phyloP scores from a whole-genome alignment of 2,113 vertebrate species.

The Sitta europaea region DNA sequence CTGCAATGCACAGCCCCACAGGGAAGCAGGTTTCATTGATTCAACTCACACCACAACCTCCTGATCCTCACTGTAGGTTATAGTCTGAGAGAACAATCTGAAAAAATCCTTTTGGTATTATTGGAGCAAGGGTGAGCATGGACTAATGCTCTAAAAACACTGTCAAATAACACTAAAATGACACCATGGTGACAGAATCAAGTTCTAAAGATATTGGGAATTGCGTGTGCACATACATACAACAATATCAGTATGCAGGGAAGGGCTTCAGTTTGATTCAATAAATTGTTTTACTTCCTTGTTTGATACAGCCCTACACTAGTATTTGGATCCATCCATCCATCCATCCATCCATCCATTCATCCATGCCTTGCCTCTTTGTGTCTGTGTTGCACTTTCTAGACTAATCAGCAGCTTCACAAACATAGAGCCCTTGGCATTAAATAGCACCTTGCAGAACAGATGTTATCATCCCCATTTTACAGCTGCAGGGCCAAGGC shows the following conservation, averaged over 20 bases:
- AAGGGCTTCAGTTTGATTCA: not conserved
- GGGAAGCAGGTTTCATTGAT: not conserved
- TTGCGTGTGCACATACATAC: not conserved
- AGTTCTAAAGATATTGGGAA: not conserved
- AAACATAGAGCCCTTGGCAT: not conserved
- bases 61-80: not conserved
- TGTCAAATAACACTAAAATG: not conserved
- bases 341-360: not conserved
- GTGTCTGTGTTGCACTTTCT: not conserved
- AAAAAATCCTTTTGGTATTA: not conserved
- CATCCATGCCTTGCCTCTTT: not conserved
- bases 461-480: not conserved
- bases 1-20: not conserved
- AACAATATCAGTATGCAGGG: fast-evolving
- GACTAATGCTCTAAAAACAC: not conserved
- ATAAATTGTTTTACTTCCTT: not conserved
- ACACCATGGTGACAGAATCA: not conserved
- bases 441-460: not conserved
- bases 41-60: not conserved
- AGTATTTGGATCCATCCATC: not conserved
- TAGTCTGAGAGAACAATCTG: not conserved
- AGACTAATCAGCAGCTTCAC: not conserved
- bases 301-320: not conserved
- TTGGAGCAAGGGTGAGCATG: not conserved
- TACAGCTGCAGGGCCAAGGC: not conserved